Evolutionary conservation across 2,888 invertebrate species (phyloP), one percentile per base, ranked within the genome.

Genomic region (Tinea trinotella): DNA sequence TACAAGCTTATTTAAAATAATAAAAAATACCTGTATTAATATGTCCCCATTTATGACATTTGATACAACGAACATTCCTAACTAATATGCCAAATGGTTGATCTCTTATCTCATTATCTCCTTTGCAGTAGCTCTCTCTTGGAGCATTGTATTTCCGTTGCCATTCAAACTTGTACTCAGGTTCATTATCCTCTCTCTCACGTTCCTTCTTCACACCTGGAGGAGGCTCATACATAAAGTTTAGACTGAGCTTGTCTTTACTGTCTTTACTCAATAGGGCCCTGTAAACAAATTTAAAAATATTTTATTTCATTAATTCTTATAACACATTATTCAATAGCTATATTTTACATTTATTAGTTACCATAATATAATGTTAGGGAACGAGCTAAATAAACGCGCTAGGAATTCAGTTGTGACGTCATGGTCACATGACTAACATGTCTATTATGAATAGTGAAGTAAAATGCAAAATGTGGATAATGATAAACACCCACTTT

Each of bases 31-130:
- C 92, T 78, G 94, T 98, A 74, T 98, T 98, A 54, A 98, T 94
- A 71, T 99, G 99, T 6, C 99, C 99, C 99, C 99, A 99, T 72
- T 98, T 98, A 73, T 98, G 97, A 70, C 99, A 99, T 75, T 99
- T 99, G 56, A 99, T 97, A 68, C 99, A 99, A 24, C 99, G 90
- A 0, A 99, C 99, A 86, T 99, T 98, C 54, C 98, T 87, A 1
- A 98, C 98, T 80, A 97, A 92, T 65, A 99, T 99, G 34, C 99
- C 99, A 88, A 99, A 99, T 0, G 99, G 99, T 75, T 99, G 98
- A 82, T 99, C 99, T 56, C 96, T 89, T 65, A 99, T 99, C 75
- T 97, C 96, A 59, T 97, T 96, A 73, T 99, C 97, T 13, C 97
- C 97, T 76, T 98, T 98, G 66, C 98, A 98, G 74, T 97, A 99